phyloP scores from a whole-genome alignment of 2,888 invertebrate species.

The Acleris sparsana region DNA sequence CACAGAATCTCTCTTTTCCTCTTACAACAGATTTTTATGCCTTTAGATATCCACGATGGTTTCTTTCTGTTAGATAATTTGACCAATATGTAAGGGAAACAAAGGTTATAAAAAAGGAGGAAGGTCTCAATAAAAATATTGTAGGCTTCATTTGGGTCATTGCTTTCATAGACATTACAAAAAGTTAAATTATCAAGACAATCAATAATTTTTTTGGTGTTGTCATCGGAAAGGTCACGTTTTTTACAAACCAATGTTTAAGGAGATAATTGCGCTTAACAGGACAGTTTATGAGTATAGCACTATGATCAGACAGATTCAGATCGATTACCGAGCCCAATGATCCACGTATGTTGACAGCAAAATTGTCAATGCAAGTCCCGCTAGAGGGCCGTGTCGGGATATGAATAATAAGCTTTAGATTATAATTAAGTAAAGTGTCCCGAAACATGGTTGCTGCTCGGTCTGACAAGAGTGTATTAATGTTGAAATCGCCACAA shows the following conservation, averaged over 20 bases:
- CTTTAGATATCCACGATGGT: too few species aligned
- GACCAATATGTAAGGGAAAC: too few species aligned
- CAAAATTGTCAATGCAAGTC: background rate
- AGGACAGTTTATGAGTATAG: background rate
- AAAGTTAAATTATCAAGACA: too few species aligned
- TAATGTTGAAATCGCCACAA: constrained; percentile 16
- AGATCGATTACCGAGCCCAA: background rate
- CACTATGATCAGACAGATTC: background rate
- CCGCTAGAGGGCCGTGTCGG: background rate
- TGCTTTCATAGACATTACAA: too few species aligned
- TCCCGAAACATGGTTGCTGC: too few species aligned
- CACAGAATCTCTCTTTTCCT: too few species aligned
- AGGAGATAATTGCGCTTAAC: background rate
- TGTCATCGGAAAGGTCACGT: background rate
- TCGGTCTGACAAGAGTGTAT: background rate
- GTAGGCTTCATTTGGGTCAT: too few species aligned
- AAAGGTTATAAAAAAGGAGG: too few species aligned
- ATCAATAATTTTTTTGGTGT: too few species aligned
- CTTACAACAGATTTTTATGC: too few species aligned
- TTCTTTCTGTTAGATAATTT: too few species aligned
- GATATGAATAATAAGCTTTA: background rate
- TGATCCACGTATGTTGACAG: background rate
- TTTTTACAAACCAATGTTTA: background rate
- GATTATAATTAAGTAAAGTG: background rate
- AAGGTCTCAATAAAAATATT: too few species aligned